A percentile compares a stretch with the other conserved stretches of the same genome.
phyloP scores from a whole-genome alignment of 92 coral and sea anemone genomes.

The Parazoanthus atlanticus region DNA sequence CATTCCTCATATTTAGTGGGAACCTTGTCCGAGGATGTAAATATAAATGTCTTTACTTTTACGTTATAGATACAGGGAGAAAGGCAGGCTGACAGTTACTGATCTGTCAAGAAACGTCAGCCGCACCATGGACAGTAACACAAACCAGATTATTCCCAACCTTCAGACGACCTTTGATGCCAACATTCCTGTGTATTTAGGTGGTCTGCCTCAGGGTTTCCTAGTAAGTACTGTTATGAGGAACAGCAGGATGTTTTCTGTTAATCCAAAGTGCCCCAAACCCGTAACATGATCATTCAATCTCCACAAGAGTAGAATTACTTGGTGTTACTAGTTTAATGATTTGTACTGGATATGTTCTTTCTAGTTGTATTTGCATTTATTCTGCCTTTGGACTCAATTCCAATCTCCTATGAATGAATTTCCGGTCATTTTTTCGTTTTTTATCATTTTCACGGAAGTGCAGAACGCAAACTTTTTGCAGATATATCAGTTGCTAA shows the following conservation, averaged over 20 bases:
- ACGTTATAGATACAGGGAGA: constrained; percentile 61
- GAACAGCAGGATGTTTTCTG: not conserved
- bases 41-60: not conserved
- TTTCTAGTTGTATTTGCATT: too few species aligned
- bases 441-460: too few species aligned
- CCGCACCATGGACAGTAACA: constrained; percentile 84
- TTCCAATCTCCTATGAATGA: too few species aligned
- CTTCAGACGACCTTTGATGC: constrained; percentile 45
- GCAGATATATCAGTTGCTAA: too few species aligned
- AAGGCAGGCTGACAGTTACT: constrained; percentile 84
- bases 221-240: constrained; percentile 59
- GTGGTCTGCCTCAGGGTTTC: constrained; percentile 77
- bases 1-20: too few species aligned
- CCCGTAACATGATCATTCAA: not conserved
- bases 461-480: too few species aligned
- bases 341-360: not conserved
- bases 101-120: constrained; percentile 65
- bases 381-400: too few species aligned
- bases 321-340: not conserved
- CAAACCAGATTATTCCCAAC: constrained; percentile 53
- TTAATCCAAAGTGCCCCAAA: not conserved
- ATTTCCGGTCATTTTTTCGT: too few species aligned
- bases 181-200: constrained; percentile 67
- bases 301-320: not conserved
- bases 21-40: too few species aligned